phyloP scores from a whole-genome alignment of 2,888 invertebrate species.

The Muscina levida region DNA sequence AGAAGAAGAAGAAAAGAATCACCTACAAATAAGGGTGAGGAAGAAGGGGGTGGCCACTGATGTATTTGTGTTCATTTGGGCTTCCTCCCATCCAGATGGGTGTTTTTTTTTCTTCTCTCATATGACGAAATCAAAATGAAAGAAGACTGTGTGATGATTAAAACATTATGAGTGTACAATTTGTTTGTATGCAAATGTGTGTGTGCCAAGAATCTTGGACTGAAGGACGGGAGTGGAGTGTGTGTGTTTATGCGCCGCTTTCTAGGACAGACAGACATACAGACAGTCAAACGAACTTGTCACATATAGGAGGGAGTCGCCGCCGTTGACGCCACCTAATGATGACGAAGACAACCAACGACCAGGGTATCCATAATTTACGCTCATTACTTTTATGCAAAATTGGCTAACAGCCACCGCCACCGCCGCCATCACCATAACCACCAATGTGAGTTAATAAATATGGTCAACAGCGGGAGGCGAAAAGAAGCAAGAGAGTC shows the following conservation, averaged over 20 bases:
- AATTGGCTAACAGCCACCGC: constrained; percentile 27
- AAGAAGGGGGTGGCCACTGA: too few species aligned
- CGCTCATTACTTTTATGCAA: constrained; percentile 41
- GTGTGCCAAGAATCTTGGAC: not conserved
- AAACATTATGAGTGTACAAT: constrained; percentile 35
- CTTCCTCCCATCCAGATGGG: not conserved
- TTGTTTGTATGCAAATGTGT: constrained; percentile 2
- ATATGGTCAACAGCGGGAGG: not conserved
- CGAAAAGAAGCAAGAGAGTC: not conserved
- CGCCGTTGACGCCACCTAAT: constrained; percentile 63
- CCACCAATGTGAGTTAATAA: too few species aligned
- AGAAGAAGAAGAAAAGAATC: not conserved
- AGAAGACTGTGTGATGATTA: constrained; percentile 21
- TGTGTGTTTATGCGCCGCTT: constrained; percentile 2
- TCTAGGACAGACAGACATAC: constrained; percentile 9
- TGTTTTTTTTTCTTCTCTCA: constrained; percentile 3
- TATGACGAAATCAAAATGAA: constrained; percentile 27
- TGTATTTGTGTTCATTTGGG: too few species aligned
- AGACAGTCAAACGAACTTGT: constrained; percentile 4
- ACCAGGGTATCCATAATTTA: constrained; percentile 41
- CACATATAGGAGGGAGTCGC: constrained; percentile 56
- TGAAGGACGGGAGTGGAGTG: too few species aligned
- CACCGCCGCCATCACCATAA: too few species aligned
- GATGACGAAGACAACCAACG: constrained; percentile 22
- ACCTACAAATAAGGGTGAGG: not conserved